Evolutionary conservation across 2,797 vertebrate species (phyloP).

Genomic region (Lagodon rhomboides): DNA sequence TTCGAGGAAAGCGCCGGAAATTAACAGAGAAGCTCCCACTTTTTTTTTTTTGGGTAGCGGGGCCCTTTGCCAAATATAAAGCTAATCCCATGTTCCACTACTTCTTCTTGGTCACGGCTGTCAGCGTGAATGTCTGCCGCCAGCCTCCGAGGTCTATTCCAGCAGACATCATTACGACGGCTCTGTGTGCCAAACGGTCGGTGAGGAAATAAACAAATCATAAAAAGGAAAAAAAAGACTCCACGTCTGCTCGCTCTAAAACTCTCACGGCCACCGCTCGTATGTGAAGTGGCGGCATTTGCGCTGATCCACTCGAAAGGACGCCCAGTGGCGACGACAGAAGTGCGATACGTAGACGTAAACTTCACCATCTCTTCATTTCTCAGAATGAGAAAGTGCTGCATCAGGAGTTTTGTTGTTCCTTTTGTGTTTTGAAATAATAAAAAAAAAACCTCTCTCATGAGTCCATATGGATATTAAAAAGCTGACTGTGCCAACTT

Average conservation of each 20-base stretch:
- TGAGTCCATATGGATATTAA: conserved; percentile 44
- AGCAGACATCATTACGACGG: conserved; percentile 52
- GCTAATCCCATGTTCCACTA: conserved; percentile 71
- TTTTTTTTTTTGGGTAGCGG: conserved; percentile 48
- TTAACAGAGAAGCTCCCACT: conserved; percentile 43
- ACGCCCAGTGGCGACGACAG: conserved; percentile 51
- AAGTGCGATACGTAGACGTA: conserved; percentile 27
- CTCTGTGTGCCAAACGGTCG: conserved; percentile 41
- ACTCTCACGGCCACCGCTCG: conserved; percentile 24
- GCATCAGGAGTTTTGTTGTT: conserved; percentile 30
- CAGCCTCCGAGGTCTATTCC: conserved; percentile 50
- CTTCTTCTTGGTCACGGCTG: conserved; percentile 59
- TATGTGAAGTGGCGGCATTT: conserved; percentile 45
- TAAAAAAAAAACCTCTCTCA: conserved; percentile 16
- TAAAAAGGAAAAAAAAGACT: conserved; percentile 29
- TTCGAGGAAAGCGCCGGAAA: conserved; percentile 48
- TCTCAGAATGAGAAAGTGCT: conserved; percentile 29
- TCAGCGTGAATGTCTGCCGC: conserved; percentile 55
- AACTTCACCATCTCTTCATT: conserved; percentile 33
- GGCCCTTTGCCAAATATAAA: conserved; percentile 56
- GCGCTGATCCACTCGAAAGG: conserved; percentile 60
- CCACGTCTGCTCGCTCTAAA: conserved; percentile 20
- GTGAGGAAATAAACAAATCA: conserved; percentile 60
- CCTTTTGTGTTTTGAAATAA: conserved; percentile 38
- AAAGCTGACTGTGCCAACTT: conserved; percentile 35